Evolutionary conservation across 2,113 vertebrate species (phyloP).

Genomic region (Arothron firmamentum): DNA sequence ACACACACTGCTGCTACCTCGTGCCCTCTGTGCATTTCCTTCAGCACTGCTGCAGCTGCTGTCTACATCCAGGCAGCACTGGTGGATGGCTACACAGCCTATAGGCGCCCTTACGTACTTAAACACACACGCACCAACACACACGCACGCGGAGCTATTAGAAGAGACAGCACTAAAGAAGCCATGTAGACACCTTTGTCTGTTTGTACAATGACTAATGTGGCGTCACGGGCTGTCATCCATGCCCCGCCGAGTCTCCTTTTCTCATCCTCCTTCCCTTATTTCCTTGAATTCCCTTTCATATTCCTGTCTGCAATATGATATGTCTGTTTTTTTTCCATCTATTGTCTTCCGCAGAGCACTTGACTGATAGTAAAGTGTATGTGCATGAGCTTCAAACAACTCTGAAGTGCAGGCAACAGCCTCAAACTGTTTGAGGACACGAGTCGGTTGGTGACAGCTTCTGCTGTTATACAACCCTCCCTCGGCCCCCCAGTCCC

Average conservation of each 20-base stretch:
- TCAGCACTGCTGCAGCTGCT: slow-evolving; percentile 53
- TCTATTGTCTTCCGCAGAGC: slow-evolving; percentile 24
- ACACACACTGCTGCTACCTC: background rate
- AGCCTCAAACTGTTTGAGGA: slow-evolving; percentile 47
- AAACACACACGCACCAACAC: slow-evolving; percentile 26
- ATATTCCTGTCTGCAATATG: slow-evolving; percentile 53
- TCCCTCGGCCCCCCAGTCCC: slow-evolving; percentile 20
- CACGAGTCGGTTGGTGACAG: slow-evolving; percentile 51
- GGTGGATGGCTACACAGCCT: slow-evolving; percentile 26
- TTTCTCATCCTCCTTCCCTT: slow-evolving; percentile 33
- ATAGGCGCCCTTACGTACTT: slow-evolving; percentile 28
- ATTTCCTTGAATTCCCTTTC: slow-evolving; percentile 47
- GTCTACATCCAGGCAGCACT: slow-evolving; percentile 53
- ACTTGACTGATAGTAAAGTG: slow-evolving; percentile 46
- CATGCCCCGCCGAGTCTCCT: slow-evolving; percentile 53
- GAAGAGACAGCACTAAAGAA: slow-evolving; percentile 66
- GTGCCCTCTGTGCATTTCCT: slow-evolving; percentile 50
- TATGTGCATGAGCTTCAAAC: slow-evolving; percentile 49
- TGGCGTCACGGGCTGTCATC: slow-evolving; percentile 69
- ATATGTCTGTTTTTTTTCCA: slow-evolving; percentile 33
- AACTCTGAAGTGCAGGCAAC: slow-evolving; percentile 33
- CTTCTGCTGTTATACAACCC: slow-evolving; percentile 50
- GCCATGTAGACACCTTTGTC: slow-evolving; percentile 56
- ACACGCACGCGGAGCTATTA: slow-evolving; percentile 39
- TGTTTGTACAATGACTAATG: slow-evolving; percentile 62